Evolutionary conservation across 2,113 vertebrate genomes (phyloP).

Genomic region (Siniperca chuatsi): DNA sequence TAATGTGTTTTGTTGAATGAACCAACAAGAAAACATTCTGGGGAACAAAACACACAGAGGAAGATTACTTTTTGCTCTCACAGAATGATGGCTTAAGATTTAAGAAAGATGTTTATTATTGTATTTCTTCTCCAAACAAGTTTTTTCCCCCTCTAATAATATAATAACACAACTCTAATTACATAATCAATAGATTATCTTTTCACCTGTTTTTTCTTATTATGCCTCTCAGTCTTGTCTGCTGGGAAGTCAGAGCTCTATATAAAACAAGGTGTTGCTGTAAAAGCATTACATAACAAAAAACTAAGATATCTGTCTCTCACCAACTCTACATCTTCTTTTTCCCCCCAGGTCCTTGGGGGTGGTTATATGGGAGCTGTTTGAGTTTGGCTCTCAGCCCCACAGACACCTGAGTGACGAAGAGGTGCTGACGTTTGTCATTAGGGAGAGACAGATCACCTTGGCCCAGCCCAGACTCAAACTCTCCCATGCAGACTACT

Average conservation of each 20-base stretch:
- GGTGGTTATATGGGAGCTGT: conserved; percentile 94
- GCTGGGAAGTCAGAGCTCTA: not conserved
- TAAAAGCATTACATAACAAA: conserved; percentile 37
- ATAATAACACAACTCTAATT: not conserved
- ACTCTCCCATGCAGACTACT: conserved; percentile 92
- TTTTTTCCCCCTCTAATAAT: not conserved
- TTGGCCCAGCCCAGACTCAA: conserved; percentile 92
- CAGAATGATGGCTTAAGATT: not conserved
- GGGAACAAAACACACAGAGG: not conserved
- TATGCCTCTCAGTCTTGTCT: not conserved
- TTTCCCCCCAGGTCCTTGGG: conserved; percentile 89
- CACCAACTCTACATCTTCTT: conserved; percentile 20
- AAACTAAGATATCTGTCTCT: not conserved
- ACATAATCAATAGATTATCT: not conserved
- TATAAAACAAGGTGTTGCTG: conserved; percentile 16
- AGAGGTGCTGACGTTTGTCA: conserved; percentile 92
- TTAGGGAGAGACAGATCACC: conserved; percentile 92
- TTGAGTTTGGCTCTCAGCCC: conserved; percentile 93
- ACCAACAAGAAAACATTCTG: conserved; percentile 19
- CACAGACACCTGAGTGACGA: conserved; percentile 93
- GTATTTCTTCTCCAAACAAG: not conserved
- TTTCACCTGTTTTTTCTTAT: not conserved
- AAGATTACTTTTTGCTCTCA: not conserved
- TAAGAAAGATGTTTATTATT: not conserved
- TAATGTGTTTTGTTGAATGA: conserved; percentile 19